These are phyloP conservation scores for Cercocebus atys DNA, from an alignment of 2,113 vertebrate species.

Conservation along the genomic window DNA sequence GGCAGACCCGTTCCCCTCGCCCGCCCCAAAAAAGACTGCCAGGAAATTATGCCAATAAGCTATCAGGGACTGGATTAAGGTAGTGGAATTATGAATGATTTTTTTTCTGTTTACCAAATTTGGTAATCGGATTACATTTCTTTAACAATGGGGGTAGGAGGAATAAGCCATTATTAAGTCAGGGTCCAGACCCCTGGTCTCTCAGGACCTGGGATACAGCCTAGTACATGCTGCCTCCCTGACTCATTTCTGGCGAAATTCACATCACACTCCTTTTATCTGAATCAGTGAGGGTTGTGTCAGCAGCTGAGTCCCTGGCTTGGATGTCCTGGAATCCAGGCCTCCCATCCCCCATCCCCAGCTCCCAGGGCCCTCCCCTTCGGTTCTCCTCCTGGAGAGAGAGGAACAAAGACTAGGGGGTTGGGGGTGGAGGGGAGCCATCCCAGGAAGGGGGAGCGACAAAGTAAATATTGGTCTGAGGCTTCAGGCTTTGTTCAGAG, in stretches of 20 bases:
- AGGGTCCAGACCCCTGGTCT: background rate
- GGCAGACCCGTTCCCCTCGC: background rate
- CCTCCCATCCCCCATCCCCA: background rate
- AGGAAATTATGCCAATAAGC: background rate
- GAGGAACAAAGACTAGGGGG: background rate
- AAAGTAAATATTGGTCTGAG: slow-evolving; percentile 46
- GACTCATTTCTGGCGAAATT: background rate
- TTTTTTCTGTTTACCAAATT: background rate
- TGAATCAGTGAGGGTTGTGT: background rate
- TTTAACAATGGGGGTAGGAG: background rate
- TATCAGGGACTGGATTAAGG: background rate
- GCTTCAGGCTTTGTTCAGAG: slow-evolving; percentile 62
- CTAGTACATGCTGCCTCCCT: background rate
- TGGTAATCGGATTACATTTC: background rate
- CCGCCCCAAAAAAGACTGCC: background rate
- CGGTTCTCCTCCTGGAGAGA: background rate
- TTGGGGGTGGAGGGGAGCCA: background rate
- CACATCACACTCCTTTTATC: background rate
- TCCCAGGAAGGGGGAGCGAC: background rate
- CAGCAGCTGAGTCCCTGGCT: background rate
- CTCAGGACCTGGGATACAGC: background rate
- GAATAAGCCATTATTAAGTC: background rate
- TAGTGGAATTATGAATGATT: background rate
- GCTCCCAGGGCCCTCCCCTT: background rate
- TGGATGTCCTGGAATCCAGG: background rate